phyloP scores from a whole-genome alignment of 2,888 invertebrate genomes.

The Macrosiphum euphorbiae region DNA sequence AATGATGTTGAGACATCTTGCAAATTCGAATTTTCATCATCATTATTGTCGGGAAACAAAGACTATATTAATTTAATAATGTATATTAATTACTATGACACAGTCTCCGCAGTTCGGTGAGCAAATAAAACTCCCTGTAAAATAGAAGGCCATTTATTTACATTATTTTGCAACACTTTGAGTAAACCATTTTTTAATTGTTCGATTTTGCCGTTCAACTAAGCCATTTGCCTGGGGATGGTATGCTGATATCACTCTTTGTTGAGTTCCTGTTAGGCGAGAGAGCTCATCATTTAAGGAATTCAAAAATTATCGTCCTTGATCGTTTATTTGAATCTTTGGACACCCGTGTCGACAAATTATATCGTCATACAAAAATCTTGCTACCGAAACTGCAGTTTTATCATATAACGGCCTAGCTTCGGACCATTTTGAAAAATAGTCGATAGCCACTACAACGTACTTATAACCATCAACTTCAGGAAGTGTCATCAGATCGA shows the following conservation, averaged over 20 bases:
- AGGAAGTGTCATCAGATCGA: neutral
- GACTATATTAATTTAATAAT: too few species aligned
- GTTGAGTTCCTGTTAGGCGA: neutral
- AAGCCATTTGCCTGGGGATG: neutral
- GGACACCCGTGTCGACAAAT: slow-evolving; percentile 12
- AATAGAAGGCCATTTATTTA: neutral
- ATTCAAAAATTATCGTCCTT: neutral
- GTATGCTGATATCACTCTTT: neutral
- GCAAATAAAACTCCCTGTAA: neutral
- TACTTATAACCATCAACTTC: slow-evolving; percentile 9
- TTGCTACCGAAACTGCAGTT: neutral
- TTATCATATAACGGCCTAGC: neutral
- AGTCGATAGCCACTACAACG: neutral
- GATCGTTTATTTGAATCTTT: neutral
- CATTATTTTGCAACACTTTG: slow-evolving; percentile 11
- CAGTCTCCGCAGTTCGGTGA: too few species aligned
- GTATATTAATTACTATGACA: too few species aligned
- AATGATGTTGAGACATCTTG: too few species aligned
- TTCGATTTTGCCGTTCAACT: neutral
- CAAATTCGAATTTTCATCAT: too few species aligned
- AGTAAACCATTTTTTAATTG: slow-evolving; percentile 17
- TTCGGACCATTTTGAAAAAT: neutral
- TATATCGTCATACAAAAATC: slow-evolving; percentile 7
- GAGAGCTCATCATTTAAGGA: neutral
- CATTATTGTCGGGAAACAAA: too few species aligned